Percentiles rank a stretch among this genome's conserved stretches.
Conservation (phyloP, 2,888 invertebrate genomes). For the Drosophila ezoana region DNA sequence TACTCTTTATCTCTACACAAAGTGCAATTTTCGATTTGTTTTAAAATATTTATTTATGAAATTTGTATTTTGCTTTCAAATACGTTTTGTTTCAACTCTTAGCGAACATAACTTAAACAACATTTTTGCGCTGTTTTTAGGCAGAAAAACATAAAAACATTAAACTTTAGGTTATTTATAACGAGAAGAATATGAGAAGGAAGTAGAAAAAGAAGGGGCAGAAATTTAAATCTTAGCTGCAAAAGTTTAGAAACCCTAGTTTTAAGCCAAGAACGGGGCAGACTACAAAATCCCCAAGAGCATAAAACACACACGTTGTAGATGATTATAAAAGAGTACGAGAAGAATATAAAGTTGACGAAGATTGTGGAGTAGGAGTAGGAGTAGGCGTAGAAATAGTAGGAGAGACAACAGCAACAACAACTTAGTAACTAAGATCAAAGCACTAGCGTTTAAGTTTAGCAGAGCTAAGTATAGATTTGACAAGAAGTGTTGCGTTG, state of each 20-base stretch:
- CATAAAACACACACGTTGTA: constrained; percentile 38
- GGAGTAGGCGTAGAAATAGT: constrained; percentile 41
- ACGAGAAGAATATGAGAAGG: constrained; percentile 8
- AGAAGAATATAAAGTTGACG: constrained; percentile 14
- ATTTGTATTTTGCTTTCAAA: constrained; percentile 17
- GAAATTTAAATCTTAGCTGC: constrained; percentile 51
- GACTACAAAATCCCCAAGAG: constrained; percentile 19
- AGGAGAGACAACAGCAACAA: constrained; percentile 41
- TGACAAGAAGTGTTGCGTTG: constrained; percentile 40
- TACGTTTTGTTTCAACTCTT: constrained; percentile 28
- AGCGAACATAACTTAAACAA: constrained; percentile 41
- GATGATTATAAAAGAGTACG: constrained; percentile 21
- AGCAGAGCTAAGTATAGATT: constrained; percentile 63
- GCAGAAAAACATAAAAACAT: constrained; percentile 41
- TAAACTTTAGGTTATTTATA: constrained; percentile 61
- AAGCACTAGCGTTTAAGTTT: constrained; percentile 68
- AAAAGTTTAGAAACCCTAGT: constrained; percentile 42
- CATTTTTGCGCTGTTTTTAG: constrained; percentile 49
- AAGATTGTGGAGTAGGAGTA: constrained; percentile 18
- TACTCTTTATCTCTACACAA: constrained; percentile 35
- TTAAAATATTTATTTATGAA: constrained; percentile 28
- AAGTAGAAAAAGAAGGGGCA: constrained; percentile 18
- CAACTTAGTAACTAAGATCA: constrained; percentile 67
- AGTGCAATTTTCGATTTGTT: constrained; percentile 61
- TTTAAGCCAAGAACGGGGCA: constrained; percentile 39